These are phyloP conservation scores for Elymnias hypermnestra DNA, from an alignment of 1,140 invertebrate genomes.

Conservation along the genomic window DNA sequence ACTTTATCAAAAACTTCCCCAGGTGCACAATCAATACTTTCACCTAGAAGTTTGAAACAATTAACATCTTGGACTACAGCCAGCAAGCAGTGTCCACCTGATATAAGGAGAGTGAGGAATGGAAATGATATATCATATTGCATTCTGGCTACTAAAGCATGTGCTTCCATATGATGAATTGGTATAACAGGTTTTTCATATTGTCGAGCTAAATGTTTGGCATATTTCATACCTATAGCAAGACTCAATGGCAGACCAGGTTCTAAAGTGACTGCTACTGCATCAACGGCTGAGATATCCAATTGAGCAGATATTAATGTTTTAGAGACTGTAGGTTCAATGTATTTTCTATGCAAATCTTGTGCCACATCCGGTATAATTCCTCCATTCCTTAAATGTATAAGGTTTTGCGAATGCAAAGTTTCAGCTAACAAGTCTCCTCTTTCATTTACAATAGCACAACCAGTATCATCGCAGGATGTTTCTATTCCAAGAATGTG, in stretches of 20 bases:
- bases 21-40: constrained; percentile 89
- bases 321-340: constrained; percentile 83
- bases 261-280: constrained; percentile 92
- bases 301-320: constrained; percentile 83
- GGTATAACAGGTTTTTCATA: constrained; percentile 93
- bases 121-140: constrained; percentile 86
- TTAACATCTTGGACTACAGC: constrained; percentile 86
- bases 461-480: constrained; percentile 97
- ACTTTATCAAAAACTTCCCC: constrained; percentile 96
- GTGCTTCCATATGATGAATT: constrained; percentile 99
- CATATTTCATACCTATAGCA: constrained; percentile 89
- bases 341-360: constrained; percentile 87
- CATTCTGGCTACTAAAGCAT: constrained; percentile 92
- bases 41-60: constrained; percentile 88
- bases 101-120: constrained; percentile 92
- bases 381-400: constrained; percentile 91
- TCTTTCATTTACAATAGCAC: constrained; percentile 87
- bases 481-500: constrained; percentile 93
- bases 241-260: constrained; percentile 91
- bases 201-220: constrained; percentile 84
- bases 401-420: constrained; percentile 84
- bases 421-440: constrained; percentile 88
- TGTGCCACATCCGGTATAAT: constrained; percentile 93
- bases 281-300: constrained; percentile 84
- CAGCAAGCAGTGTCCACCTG: constrained; percentile 94